Base-by-base conservation (phyloP, 2,113 vertebrate species). In the Corythaeola cristata region DNA sequence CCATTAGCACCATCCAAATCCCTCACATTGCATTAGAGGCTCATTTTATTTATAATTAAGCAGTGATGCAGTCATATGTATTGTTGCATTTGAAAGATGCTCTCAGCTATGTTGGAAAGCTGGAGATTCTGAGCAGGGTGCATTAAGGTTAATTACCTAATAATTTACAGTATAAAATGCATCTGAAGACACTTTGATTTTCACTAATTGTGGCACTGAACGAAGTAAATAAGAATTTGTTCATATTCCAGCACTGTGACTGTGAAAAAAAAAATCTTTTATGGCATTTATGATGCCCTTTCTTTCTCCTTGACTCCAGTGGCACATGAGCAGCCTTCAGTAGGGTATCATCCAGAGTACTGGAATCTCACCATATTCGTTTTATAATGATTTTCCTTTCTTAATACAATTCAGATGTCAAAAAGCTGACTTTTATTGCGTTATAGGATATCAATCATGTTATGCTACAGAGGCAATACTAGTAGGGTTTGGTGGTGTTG, bases 81-180 rank as follows among this genome's bases (percentile, higher is more conserved):
- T 73, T 68, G 75, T 59, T 88, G 75, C 45, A 92, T 88, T 75
- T 92, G 62, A 81, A 90, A 95, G 95, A 91, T 71, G 33, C 27
- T 91, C 95, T 96, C 83, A 12, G 18, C 26, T 35, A 12, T 49
- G 79, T 50, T 69, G 88, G 85, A 62, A 68, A 97, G 63, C 71
- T 94, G 79, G 76, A 53, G 72, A 90, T 80, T 83, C 88, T 79
- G 64, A 95, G 85, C 64, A 76, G 94, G 84, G 96, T 95, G 91
- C 94, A 68, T 63, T 94, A 89, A 97, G 98, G 97, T 98, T 98
- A 98, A 98, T 98, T 93, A 88, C 58, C 94, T 93, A 89, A 93
- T 98, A 91, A 98, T 97, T 98, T 97, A 97, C 95, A 96, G 84
- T 83, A 85, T 77, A n/a, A 92, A 96, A 85, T 92, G 62, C 69